Evolutionary conservation across 2,888 invertebrate species (phyloP), one percentile per base, ranked within the genome.

Genomic region (Venustoraphidia nigricollis): DNA sequence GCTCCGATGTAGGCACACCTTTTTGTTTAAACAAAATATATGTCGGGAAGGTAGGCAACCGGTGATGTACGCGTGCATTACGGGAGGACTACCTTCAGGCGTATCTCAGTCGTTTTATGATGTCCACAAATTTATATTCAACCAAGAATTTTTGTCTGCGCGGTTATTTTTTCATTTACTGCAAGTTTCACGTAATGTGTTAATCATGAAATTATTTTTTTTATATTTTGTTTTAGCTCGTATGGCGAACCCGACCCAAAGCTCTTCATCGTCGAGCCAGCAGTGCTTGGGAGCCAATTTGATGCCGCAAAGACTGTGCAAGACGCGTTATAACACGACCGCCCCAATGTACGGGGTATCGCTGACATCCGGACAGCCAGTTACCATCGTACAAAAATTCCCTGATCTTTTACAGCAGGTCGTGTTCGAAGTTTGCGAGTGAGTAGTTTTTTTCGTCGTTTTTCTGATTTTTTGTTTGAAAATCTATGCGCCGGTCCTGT

Each of bases 321-420:
- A 85, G 60, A 90, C 92, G 9, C 75, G 90, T 50, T 91, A 90
- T 68, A 92, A 92, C 67, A 92, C 92, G 17, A 92, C 92, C 41
- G 92, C 92, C 13, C 92, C 92, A 1, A 87, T 92, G 86, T 92
- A 90, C 62, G 92, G 92, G n/a, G 90, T 92, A 41, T 91, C 90
- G 13, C 70, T 92, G 38, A 92, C 92, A 11, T 91, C 90, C 10
- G 92, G 92, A 2, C 89, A 91, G 60, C 90, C 91, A 1, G 91
- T 92, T 56, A 91, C 91, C 46, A 92, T 92, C 58, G 91, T 92
- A 37, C 92, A 92, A 68, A 92, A 92, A 68, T 93, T 93, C 61
- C 92, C 92, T 1, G 92, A 92, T 69, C 72, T 92, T 39, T 66
- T 92, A 53, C 92, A 92, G 64, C 92, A 92, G 69, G 91, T 92